These are phyloP conservation scores for Hippocampus kuda DNA, from an alignment of 2,797 vertebrate species.

Conservation along the genomic window DNA sequence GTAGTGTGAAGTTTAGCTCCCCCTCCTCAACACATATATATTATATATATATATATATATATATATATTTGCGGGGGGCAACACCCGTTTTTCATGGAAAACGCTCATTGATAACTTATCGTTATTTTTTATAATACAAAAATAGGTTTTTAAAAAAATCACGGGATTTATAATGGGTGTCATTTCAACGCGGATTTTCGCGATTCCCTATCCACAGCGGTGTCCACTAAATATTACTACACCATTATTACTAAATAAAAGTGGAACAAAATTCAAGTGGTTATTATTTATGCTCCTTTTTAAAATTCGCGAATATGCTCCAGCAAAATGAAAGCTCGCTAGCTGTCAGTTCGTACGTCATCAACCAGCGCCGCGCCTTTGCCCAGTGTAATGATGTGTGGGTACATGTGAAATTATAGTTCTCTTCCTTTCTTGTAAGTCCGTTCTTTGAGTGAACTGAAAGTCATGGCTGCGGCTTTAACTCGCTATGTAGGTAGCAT, in stretches of 20 bases:
- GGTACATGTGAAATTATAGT: background rate
- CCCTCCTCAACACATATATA: too few species aligned
- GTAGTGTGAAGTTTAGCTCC: too few species aligned
- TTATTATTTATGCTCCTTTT: background rate
- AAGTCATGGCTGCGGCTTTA: conserved; percentile 35
- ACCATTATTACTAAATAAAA: background rate
- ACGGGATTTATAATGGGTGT: too few species aligned
- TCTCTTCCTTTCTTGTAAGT: background rate
- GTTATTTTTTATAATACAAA: too few species aligned
- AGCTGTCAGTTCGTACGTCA: conserved; percentile 24
- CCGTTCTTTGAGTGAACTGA: conserved; percentile 3
- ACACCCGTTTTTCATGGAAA: too few species aligned
- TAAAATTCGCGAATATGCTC: conserved; percentile 40
- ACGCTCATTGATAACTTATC: too few species aligned
- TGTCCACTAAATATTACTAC: too few species aligned
- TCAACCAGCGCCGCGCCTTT: conserved; percentile 16
- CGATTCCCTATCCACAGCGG: too few species aligned
- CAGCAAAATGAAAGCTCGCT: background rate
- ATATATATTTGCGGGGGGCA: too few species aligned
- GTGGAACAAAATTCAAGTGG: background rate
- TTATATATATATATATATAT: too few species aligned
- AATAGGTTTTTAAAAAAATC: too few species aligned
- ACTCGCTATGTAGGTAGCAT: conserved; percentile 35
- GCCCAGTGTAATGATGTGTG: background rate
- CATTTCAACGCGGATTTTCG: too few species aligned